phyloP scores from a whole-genome alignment of 30 jellyfish, hydroid and myxozoan genomes.

The Turritopsis dohrnii region DNA sequence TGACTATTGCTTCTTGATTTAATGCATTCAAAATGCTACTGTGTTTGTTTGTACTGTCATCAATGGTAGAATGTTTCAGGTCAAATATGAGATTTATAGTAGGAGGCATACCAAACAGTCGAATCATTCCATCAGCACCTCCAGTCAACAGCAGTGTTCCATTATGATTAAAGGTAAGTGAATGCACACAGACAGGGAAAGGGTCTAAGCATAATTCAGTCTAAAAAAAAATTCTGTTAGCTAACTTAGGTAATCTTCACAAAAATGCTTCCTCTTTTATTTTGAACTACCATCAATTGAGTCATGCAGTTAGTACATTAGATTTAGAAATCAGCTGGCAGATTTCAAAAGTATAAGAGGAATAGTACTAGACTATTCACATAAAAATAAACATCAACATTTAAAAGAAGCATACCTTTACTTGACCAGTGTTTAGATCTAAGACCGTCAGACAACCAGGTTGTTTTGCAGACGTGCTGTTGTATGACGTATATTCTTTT shows the following conservation, averaged over 20 bases:
- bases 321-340: too few relatives aligned
- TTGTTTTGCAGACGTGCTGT: background rate
- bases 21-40: too few relatives aligned
- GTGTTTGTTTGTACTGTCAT: too few relatives aligned
- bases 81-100: background rate
- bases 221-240: slow-evolving; percentile 28
- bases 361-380: too few relatives aligned
- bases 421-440: slow-evolving; percentile 31
- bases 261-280: background rate
- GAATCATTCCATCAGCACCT: slow-evolving; percentile 96
- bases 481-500: slow-evolving; percentile 15
- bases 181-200: slow-evolving; percentile 71
- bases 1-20: background rate
- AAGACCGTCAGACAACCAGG: slow-evolving; percentile 21
- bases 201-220: slow-evolving; percentile 79
- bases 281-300: background rate
- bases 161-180: slow-evolving; percentile 79
- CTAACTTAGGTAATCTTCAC: too few relatives aligned
- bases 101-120: slow-evolving; percentile 66
- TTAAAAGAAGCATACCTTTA: slow-evolving; percentile 1
- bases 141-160: slow-evolving; percentile 90
- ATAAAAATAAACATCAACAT: too few relatives aligned
- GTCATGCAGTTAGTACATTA: too few relatives aligned
- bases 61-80: too few relatives aligned
- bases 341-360: too few relatives aligned